Conservation (phyloP, 1,140 invertebrate genomes). For the Brachionus manjavacas region DNA sequence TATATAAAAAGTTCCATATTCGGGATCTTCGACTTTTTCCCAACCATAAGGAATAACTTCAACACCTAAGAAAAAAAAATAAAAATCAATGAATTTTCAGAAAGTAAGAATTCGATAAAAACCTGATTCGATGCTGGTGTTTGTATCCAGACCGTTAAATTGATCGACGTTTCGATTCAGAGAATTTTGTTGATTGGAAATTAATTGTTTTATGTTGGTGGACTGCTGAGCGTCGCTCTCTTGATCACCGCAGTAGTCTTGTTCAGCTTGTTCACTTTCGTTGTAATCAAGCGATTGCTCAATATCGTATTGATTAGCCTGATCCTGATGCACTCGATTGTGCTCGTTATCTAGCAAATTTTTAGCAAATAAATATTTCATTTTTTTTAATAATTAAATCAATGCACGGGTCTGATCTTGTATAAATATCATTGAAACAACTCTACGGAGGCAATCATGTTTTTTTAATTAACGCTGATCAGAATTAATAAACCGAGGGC, state of each 20-base stretch:
- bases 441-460: neutral
- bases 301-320: neutral
- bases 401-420: neutral
- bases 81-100: neutral
- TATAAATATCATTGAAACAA: neutral
- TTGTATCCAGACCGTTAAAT: conserved; percentile 30
- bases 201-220: conserved; percentile 12
- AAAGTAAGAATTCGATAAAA: neutral
- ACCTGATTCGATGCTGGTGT: conserved; percentile 31
- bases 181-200: neutral
- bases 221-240: neutral
- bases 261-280: conserved; percentile 3
- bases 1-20: conserved; percentile 97
- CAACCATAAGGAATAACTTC: conserved; percentile 89
- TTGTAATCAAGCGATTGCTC: neutral
- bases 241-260: conserved; percentile 16
- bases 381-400: neutral
- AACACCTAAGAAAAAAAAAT: conserved; percentile 43
- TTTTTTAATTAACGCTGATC: conserved; percentile 8
- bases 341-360: conserved; percentile 2
- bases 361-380: neutral
- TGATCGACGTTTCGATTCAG: conserved; percentile 15
- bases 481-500: neutral
- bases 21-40: conserved; percentile 94
- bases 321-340: neutral